Conservation (phyloP, 2,113 vertebrate species). For the Anhinga rufa region DNA sequence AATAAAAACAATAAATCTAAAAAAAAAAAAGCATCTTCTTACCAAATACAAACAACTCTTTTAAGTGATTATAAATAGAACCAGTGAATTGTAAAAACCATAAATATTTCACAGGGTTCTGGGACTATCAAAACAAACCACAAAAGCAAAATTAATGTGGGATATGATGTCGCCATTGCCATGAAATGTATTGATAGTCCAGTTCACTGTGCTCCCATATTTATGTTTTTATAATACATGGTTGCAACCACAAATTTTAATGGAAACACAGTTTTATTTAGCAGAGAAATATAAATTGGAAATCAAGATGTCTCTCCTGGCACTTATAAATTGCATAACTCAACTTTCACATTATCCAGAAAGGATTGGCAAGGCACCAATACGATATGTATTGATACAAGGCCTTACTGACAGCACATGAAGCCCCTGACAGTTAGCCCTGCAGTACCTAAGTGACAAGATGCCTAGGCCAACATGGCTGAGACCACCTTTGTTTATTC, state of each 20-base stretch:
- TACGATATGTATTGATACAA: not conserved
- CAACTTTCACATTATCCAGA: not conserved
- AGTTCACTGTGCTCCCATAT: not conserved
- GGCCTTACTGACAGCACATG: not conserved
- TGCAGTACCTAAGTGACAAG: not conserved
- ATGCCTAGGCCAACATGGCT: not conserved
- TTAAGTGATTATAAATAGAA: not conserved
- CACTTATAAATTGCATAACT: not conserved
- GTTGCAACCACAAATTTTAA: not conserved
- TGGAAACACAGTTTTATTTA: not conserved
- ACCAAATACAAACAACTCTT: not conserved
- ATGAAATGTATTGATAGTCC: not conserved
- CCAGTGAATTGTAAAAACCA: not conserved
- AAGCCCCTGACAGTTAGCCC: not conserved
- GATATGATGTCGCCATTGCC: not conserved
- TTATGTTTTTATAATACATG: not conserved
- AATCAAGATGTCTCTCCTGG: not conserved
- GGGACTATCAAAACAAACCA: not conserved
- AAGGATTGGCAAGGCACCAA: not conserved
- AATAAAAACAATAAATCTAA: conserved; percentile 14
- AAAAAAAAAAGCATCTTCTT: not conserved
- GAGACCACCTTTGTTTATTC: not conserved
- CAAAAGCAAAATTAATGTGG: not conserved
- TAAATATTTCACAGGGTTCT: not conserved
- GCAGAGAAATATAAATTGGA: not conserved